Evolutionary conservation across 37 sponge, comb jelly and placozoan genomes (phyloP).

Genomic region (Haliclona indistincta): DNA sequence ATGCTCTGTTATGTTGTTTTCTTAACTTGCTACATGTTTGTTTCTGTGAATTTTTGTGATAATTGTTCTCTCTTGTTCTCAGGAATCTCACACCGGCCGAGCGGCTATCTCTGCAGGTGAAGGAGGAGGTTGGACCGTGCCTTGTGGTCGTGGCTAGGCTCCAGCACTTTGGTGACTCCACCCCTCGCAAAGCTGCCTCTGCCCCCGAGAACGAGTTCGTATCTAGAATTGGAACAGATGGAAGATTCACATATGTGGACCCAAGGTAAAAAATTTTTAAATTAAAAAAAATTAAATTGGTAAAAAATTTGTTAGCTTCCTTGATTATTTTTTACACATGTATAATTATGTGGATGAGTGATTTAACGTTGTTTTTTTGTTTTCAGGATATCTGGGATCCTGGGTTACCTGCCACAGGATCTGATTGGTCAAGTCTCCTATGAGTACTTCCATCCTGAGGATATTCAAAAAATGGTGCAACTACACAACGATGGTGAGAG

Average conservation of each 20-base stretch:
- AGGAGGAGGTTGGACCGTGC: conserved; percentile 56
- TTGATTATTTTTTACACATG: too few relatives aligned
- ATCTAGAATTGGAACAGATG: conserved; percentile 72
- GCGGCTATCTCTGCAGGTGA: conserved; percentile 48
- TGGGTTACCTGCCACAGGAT: conserved; percentile 96
- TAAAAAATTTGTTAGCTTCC: too few relatives aligned
- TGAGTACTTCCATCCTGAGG: conserved; percentile 93
- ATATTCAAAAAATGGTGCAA: conserved; percentile 85
- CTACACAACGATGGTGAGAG: conserved; percentile 71
- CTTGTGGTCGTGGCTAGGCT: conserved; percentile 77
- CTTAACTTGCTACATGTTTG: too few relatives aligned
- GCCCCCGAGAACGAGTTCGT: conserved; percentile 64
- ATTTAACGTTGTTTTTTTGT: too few relatives aligned
- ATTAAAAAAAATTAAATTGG: too few relatives aligned
- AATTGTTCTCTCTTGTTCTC: background rate
- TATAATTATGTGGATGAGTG: too few relatives aligned
- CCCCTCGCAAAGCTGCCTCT: background rate
- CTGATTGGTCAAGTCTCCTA: conserved; percentile 87
- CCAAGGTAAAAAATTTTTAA: conserved; percentile 67
- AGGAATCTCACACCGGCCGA: conserved; percentile 69
- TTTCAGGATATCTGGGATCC: conserved; percentile 66
- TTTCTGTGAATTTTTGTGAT: too few relatives aligned
- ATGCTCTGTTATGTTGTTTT: too few relatives aligned
- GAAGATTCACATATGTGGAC: conserved; percentile 81
- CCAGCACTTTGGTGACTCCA: conserved; percentile 58